Base-by-base conservation (phyloP, 2,888 invertebrate genomes). In the Rhingia campestris region DNA sequence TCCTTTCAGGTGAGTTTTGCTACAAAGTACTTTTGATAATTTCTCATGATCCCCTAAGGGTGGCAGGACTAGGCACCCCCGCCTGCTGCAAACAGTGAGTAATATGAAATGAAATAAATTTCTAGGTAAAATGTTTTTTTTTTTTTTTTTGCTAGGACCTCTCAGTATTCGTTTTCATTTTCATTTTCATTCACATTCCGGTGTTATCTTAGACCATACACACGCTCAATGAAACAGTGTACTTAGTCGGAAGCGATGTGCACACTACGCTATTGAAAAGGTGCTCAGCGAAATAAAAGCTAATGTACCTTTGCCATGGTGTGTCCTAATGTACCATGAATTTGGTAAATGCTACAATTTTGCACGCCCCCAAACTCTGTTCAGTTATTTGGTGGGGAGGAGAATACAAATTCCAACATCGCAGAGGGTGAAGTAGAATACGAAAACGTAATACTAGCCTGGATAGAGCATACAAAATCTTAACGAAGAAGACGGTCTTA, bases 321-420 rank as follows among this genome's bases (percentile, higher is more conserved):
- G 56, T 53, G 54, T 77, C 72, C 72, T 77, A 73, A 77, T 82
- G 73, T 73, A 77, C 56, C 82, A 77, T 82, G 82, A 77, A 82
- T 77, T 82, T 82, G 77, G 77, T 77, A 64, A 77, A 82, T 73
- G 77, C 69, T 69, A 69, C 73, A 69, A 73, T 77, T 67, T 72
- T 73, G 59, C 54, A 43, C 61, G 45, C 53, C 53, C 22, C 41
- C 51, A 4, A 39, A 14, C 5, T 43, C 43, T 12, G 33, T n/a
- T 9, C n/a, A 22, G 35, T 14, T 3, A 32, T 45, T 64, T 7
- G 30, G 12, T 14, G 37, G 64, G 66, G 41, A 41, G 43, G 41
- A 39, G 43, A 53, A 66, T 73, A 77, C 63, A 82, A 77, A 73
- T 77, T 56, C 73, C 77, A 61, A 12, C 7, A 35, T 43, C 6